Conservation (phyloP, 2,888 invertebrate genomes). For the Plebejus argus region DNA sequence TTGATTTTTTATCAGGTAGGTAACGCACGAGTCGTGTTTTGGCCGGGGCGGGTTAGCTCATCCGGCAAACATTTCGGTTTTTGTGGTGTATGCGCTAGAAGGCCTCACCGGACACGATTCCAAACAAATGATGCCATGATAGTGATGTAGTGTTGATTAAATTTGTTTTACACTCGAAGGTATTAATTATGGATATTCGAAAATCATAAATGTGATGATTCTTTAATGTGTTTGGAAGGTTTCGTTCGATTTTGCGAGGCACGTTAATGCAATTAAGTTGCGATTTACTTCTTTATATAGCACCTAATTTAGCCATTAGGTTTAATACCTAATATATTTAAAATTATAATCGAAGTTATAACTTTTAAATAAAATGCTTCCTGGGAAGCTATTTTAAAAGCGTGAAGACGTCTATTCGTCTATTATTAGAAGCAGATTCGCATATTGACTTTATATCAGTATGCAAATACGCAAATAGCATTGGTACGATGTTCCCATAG, state of each 20-base stretch:
- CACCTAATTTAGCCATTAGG: not conserved
- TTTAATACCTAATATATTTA: not conserved
- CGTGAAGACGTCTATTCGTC: no score
- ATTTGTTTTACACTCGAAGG: slow-evolving; percentile 31
- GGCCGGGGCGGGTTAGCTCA: slow-evolving; percentile 77
- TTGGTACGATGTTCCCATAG: slow-evolving; percentile 18
- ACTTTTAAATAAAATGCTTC: not conserved
- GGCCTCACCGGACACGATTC: slow-evolving; percentile 73
- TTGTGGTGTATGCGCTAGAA: slow-evolving; percentile 69
- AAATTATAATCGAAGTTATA: not conserved
- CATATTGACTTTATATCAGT: slow-evolving; percentile 9
- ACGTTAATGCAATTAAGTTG: not conserved
- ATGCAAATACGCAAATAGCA: slow-evolving; percentile 19
- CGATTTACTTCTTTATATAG: not conserved
- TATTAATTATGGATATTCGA: slow-evolving; percentile 26
- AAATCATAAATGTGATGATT: slow-evolving; percentile 19
- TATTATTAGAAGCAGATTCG: not conserved
- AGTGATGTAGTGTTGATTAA: slow-evolving; percentile 38
- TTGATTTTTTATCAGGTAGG: slow-evolving; percentile 75
- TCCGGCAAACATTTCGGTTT: slow-evolving; percentile 76
- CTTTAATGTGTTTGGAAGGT: not conserved
- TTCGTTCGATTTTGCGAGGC: slow-evolving; percentile 7
- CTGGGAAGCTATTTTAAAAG: not conserved
- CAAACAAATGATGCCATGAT: slow-evolving; percentile 70
- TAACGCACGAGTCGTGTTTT: slow-evolving; percentile 76